A percentile compares a stretch with the other conserved stretches of the same genome.
phyloP scores from a whole-genome alignment of 2,113 vertebrate species.

The Hippocampus zosterae region DNA sequence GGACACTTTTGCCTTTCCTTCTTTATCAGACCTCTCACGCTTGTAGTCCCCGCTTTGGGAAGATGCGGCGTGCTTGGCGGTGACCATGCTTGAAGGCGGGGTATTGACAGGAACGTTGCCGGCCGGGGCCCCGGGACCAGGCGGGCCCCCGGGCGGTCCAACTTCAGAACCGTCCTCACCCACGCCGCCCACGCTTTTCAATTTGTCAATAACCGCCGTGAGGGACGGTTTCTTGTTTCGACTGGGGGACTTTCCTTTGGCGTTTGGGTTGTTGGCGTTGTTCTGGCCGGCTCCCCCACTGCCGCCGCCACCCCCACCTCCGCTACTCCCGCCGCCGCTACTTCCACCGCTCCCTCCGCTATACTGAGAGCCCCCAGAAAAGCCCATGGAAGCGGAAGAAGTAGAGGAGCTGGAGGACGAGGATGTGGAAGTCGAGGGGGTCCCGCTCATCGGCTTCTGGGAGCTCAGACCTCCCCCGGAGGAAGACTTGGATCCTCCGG shows the following conservation, averaged over 20 bases:
- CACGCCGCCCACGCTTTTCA: slow-evolving; percentile 89
- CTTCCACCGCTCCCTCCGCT: slow-evolving; percentile 75
- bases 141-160: slow-evolving; percentile 61
- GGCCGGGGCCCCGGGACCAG: slow-evolving; percentile 77
- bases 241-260: slow-evolving; percentile 96
- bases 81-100: slow-evolving; percentile 73
- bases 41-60: slow-evolving; percentile 86
- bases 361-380: slow-evolving; percentile 81
- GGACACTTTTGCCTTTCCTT: slow-evolving; percentile 86
- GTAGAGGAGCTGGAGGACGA: slow-evolving; percentile 75
- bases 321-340: slow-evolving; percentile 73
- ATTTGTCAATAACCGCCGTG: slow-evolving; percentile 96
- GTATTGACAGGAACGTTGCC: slow-evolving; percentile 70
- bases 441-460: slow-evolving; percentile 77
- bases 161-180: slow-evolving; percentile 87
- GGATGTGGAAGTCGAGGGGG: slow-evolving; percentile 69
- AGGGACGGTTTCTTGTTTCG: slow-evolving; percentile 98
- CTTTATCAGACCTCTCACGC: slow-evolving; percentile 92
- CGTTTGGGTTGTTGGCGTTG: slow-evolving; percentile 80
- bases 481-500: slow-evolving; percentile 84
- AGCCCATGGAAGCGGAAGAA: slow-evolving; percentile 73
- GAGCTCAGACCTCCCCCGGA: slow-evolving; percentile 85
- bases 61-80: slow-evolving; percentile 82
- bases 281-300: slow-evolving; percentile 78
- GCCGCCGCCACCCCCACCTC: slow-evolving; percentile 73